Percentiles rank a stretch among this genome's conserved stretches.
Evolutionary conservation across 2,113 vertebrate genomes (phyloP).

Genomic region (Cathartes aura): DNA sequence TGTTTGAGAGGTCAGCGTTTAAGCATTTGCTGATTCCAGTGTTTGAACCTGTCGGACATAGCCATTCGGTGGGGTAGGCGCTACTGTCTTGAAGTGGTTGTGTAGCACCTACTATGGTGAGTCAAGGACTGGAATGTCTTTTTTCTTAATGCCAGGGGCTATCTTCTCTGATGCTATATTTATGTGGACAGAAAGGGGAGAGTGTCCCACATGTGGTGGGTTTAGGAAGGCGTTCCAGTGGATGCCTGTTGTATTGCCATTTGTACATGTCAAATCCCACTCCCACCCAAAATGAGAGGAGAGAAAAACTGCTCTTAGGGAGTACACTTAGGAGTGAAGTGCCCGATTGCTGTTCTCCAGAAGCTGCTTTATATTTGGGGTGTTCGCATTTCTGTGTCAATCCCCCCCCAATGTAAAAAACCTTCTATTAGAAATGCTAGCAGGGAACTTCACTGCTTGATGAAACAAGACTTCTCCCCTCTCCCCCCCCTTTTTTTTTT

Average conservation of each 20-base stretch:
- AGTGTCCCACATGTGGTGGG: accelerated
- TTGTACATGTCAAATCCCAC: neutral
- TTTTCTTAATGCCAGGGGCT: neutral
- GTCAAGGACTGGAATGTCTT: neutral
- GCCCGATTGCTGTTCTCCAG: neutral
- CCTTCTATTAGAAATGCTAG: neutral
- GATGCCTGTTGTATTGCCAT: neutral
- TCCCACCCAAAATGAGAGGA: neutral
- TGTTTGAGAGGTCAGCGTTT: neutral
- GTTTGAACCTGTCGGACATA: neutral
- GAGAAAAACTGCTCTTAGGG: neutral
- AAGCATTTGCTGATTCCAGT: neutral
- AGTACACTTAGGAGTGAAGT: neutral
- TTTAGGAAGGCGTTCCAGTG: neutral
- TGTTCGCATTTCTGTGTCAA: neutral
- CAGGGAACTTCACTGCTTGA: neutral
- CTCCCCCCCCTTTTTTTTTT: neutral
- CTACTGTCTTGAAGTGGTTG: neutral
- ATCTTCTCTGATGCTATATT: neutral
- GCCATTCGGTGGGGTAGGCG: accelerated
- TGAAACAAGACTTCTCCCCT: neutral
- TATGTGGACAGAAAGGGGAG: neutral
- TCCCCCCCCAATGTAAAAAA: neutral
- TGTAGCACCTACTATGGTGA: neutral
- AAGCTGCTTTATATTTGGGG: neutral